These are phyloP conservation scores for Arge pagana DNA, from an alignment of 2,888 invertebrate genomes.

Conservation along the genomic window DNA sequence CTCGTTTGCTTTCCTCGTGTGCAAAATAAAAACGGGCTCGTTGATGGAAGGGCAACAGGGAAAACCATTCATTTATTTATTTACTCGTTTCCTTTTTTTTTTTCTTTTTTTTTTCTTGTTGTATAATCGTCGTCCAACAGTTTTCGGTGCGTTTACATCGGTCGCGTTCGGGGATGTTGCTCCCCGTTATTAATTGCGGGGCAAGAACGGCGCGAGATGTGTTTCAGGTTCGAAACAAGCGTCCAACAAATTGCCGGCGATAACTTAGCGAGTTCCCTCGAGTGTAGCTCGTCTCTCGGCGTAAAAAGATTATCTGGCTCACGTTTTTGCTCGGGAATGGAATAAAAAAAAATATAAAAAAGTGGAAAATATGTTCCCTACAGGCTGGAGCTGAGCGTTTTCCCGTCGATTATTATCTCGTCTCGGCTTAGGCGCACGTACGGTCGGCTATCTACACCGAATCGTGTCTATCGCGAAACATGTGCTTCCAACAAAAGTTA, in stretches of 20 bases:
- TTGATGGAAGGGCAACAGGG: background rate
- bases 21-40: background rate
- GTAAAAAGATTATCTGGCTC: conserved; percentile 31
- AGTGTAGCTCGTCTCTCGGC: conserved; percentile 21
- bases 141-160: too few relatives aligned
- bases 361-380: background rate
- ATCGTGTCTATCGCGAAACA: too few relatives aligned
- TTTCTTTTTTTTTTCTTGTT: background rate
- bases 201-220: conserved; percentile 25
- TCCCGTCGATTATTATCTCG: too few relatives aligned
- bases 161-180: too few relatives aligned
- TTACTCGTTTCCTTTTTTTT: background rate
- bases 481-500: too few relatives aligned
- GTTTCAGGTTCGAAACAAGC: conserved; percentile 31
- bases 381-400: background rate
- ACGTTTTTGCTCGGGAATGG: background rate
- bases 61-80: background rate
- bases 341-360: background rate
- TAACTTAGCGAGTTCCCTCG: conserved; percentile 36
- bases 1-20: background rate
- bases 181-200: conserved; percentile 18
- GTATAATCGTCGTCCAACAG: too few relatives aligned
- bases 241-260: conserved; percentile 38
- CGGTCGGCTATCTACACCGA: too few relatives aligned
- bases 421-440: too few relatives aligned